Conservation (phyloP, 2,888 invertebrate genomes). For the Cylloceria caligata region DNA sequence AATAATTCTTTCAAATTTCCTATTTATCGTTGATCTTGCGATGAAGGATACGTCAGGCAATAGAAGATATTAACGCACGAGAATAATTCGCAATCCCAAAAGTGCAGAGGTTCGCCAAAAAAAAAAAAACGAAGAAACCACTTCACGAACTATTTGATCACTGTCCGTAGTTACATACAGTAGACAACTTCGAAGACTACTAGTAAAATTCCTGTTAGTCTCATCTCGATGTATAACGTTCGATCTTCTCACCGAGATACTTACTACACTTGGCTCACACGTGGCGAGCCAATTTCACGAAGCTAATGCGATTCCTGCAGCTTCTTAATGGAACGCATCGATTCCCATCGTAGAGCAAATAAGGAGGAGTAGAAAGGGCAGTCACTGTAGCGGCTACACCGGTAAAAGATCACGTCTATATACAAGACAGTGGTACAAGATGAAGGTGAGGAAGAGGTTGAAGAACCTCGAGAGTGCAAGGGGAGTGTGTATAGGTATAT, state of each 20-base stretch:
- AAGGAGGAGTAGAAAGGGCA: conserved; percentile 73
- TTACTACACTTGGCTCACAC: conserved; percentile 42
- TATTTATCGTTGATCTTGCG: background rate
- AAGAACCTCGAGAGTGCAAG: conserved; percentile 48
- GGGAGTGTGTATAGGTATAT: conserved; percentile 77
- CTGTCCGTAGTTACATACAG: conserved; percentile 25
- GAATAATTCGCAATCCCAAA: background rate
- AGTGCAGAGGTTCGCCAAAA: background rate
- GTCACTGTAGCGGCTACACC: conserved; percentile 65
- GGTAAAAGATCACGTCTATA: conserved; percentile 47
- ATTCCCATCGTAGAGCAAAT: conserved; percentile 80
- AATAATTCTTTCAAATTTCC: too few species aligned
- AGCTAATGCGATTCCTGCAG: conserved; percentile 75
- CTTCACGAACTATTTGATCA: conserved; percentile 11
- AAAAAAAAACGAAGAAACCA: background rate
- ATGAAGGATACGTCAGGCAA: background rate
- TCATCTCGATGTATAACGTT: conserved; percentile 21
- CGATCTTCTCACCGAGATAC: conserved; percentile 35
- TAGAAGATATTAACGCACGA: background rate
- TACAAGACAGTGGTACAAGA: conserved; percentile 30
- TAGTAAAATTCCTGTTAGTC: conserved; percentile 13
- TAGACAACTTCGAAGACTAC: background rate
- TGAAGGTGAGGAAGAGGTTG: conserved; percentile 37
- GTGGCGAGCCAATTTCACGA: conserved; percentile 76
- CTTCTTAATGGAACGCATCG: conserved; percentile 81